Conservation (phyloP, 2,797 vertebrate genomes). For the Poliocrania exsul region DNA sequence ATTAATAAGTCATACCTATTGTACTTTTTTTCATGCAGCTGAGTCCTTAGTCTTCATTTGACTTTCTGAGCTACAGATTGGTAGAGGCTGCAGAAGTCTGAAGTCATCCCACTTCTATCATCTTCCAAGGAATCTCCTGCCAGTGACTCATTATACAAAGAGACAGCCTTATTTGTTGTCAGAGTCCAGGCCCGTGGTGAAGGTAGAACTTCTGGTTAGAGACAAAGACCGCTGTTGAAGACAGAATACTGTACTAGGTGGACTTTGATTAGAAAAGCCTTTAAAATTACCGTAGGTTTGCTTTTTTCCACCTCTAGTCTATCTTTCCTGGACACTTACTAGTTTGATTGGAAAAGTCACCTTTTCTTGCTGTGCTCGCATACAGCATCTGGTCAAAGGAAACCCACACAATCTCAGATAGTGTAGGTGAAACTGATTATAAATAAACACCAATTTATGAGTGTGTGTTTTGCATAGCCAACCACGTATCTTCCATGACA, state of each 20-base stretch:
- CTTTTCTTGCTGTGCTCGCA: background rate
- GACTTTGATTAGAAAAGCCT: background rate
- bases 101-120: background rate
- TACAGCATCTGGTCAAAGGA: background rate
- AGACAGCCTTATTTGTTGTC: background rate
- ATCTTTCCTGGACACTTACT: background rate
- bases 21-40: background rate
- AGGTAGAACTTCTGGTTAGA: background rate
- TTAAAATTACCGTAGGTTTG: background rate
- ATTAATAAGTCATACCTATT: background rate
- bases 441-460: background rate
- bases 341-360: background rate
- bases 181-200: background rate
- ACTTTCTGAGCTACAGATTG: background rate
- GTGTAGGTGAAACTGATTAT: background rate
- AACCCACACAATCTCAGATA: background rate
- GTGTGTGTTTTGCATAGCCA: background rate
- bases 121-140: background rate
- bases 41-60: background rate
- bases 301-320: background rate
- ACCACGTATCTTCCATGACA: fast-evolving
- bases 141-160: background rate
- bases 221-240: background rate
- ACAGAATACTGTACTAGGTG: background rate
- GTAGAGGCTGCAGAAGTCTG: background rate